Conservation (phyloP, 2,888 invertebrate genomes). For the Marronus borbonicus region DNA sequence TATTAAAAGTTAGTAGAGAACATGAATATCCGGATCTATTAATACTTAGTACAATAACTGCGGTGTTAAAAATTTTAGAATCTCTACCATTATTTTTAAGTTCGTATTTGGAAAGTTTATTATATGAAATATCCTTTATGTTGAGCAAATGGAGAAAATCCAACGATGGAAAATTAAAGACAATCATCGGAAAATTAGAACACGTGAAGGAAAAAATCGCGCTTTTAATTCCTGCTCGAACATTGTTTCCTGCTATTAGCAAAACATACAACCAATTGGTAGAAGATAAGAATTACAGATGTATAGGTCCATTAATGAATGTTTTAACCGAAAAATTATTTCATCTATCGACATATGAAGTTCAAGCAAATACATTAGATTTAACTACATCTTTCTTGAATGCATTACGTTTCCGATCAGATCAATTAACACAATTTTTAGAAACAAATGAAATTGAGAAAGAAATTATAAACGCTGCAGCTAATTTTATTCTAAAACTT, state of each 20-base stretch:
- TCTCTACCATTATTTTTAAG: conserved; percentile 88
- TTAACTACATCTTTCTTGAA: conserved; percentile 84
- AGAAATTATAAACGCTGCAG: conserved; percentile 83
- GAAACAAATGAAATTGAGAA: conserved; percentile 79
- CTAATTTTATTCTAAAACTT: conserved; percentile 86
- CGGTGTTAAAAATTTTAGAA: conserved; percentile 87
- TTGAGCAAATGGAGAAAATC: conserved; percentile 73
- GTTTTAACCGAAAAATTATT: conserved; percentile 83
- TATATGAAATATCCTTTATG: conserved; percentile 78
- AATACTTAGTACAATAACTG: conserved; percentile 83
- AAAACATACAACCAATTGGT: conserved; percentile 77
- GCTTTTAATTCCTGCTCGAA: conserved; percentile 79
- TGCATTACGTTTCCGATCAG: conserved; percentile 79
- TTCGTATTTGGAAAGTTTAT: conserved; percentile 84
- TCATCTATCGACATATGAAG: conserved; percentile 76
- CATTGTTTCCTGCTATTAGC: conserved; percentile 83
- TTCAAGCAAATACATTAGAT: conserved; percentile 77
- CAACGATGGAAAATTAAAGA: conserved; percentile 71
- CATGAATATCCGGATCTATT: conserved; percentile 76
- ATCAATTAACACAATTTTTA: conserved; percentile 67
- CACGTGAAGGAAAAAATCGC: conserved; percentile 80
- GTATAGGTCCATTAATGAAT: conserved; percentile 82
- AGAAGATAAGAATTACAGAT: conserved; percentile 74
- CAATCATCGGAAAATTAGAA: conserved; percentile 75
- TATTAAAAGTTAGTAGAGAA: conserved; percentile 77